These are phyloP conservation scores for Zoanthus gigantus DNA, from an alignment of 92 coral and sea anemone genomes.

Conservation along the genomic window DNA sequence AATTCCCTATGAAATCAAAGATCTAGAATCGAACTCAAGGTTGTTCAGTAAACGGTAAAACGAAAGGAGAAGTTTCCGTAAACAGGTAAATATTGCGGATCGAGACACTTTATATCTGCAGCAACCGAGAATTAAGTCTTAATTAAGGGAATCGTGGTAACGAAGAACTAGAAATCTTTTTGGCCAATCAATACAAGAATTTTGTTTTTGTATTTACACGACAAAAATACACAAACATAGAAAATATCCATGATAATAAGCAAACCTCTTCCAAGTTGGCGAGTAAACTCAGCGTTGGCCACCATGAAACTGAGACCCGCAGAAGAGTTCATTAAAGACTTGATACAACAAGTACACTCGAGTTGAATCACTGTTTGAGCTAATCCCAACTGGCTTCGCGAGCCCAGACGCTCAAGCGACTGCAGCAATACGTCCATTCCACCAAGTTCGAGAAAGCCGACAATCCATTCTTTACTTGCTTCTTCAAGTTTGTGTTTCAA, in stretches of 20 bases:
- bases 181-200: not conserved
- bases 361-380: slow-evolving; percentile 74
- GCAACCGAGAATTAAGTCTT: no score
- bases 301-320: slow-evolving; percentile 82
- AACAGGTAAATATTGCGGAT: no score
- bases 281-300: slow-evolving; percentile 65
- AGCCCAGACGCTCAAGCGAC: slow-evolving; percentile 72
- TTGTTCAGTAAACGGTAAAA: no score
- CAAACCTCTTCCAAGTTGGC: slow-evolving; percentile 80
- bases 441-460: slow-evolving; percentile 73
- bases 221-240: no score
- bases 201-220: no score
- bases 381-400: slow-evolving; percentile 40
- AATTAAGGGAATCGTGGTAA: no score
- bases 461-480: slow-evolving; percentile 74
- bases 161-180: not conserved
- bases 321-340: slow-evolving; percentile 79
- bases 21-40: no score
- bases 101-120: no score
- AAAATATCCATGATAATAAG: not conserved
- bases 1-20: no score
- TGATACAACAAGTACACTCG: slow-evolving; percentile 82
- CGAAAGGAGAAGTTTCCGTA: no score
- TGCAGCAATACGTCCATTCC: slow-evolving; percentile 80
- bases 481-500: slow-evolving; percentile 68